Evolutionary conservation across 2,888 invertebrate species (phyloP).

Genomic region (Mythimna vitellina): DNA sequence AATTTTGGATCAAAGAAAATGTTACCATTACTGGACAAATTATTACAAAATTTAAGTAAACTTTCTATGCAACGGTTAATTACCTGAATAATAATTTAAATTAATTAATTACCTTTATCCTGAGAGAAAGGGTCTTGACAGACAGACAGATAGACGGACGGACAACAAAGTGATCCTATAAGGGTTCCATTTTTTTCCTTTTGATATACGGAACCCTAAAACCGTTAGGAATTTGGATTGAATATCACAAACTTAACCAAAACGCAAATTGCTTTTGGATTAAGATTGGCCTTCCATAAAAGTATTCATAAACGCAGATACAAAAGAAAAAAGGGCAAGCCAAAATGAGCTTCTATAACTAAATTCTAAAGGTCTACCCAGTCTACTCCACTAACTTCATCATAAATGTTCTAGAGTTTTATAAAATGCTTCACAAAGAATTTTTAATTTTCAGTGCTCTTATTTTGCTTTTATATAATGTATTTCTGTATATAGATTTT

Average conservation of each 20-base stretch:
- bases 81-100: too few relatives aligned
- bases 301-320: background rate
- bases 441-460: slow-evolving; percentile 24
- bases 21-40: background rate
- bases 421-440: slow-evolving; percentile 34
- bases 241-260: too few relatives aligned
- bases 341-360: slow-evolving; percentile 24
- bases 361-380: slow-evolving; percentile 31
- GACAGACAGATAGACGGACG: too few relatives aligned
- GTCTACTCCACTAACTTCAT: slow-evolving; percentile 37
- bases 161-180: too few relatives aligned
- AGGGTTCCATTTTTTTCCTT: too few relatives aligned
- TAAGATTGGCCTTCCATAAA: background rate
- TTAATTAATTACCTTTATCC: too few relatives aligned
- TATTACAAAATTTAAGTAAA: background rate
- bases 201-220: too few relatives aligned
- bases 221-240: background rate
- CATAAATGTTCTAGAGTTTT: slow-evolving; percentile 32
- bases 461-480: background rate
- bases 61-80: background rate
- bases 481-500: slow-evolving; percentile 7
- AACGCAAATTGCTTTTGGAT: background rate
- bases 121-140: too few relatives aligned
- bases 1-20: background rate
- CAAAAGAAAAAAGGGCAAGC: slow-evolving; percentile 17